Evolutionary conservation across 2,797 vertebrate species (phyloP).

Genomic region (Ptychadena robeensis): DNA sequence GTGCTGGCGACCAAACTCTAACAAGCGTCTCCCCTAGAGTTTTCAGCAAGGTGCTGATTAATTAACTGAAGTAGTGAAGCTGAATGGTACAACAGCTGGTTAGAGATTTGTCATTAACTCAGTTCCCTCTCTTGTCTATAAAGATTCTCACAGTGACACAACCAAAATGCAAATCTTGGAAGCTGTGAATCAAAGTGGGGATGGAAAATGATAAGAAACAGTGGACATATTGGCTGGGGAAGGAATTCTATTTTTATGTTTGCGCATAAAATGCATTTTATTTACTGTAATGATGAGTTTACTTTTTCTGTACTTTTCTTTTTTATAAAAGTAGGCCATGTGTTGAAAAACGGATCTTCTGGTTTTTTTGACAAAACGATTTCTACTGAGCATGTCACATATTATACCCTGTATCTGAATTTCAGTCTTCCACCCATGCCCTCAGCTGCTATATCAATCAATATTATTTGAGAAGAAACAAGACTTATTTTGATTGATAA

Average conservation of each 20-base stretch:
- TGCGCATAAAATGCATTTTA: constrained; percentile 20
- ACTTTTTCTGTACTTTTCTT: not conserved
- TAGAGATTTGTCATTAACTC: constrained; percentile 79
- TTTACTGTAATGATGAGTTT: constrained; percentile 5
- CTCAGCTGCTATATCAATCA: not conserved
- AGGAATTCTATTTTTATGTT: constrained; percentile 20
- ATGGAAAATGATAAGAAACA: constrained; percentile 57
- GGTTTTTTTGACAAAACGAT: not conserved
- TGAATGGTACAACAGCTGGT: constrained; percentile 81
- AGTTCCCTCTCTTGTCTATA: constrained; percentile 76
- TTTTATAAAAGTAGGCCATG: not conserved
- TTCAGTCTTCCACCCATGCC: constrained; percentile 1
- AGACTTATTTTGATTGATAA: constrained; percentile 16
- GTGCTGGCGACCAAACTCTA: constrained; percentile 78
- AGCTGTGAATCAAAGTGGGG: constrained; percentile 54
- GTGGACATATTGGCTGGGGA: constrained; percentile 38
- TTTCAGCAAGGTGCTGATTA: constrained; percentile 85
- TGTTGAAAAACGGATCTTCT: not conserved
- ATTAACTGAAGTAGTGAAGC: constrained; percentile 83
- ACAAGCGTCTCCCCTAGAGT: constrained; percentile 79
- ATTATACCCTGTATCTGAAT: not conserved
- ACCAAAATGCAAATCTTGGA: constrained; percentile 66
- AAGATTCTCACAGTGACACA: constrained; percentile 67
- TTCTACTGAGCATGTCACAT: not conserved
- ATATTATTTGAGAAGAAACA: constrained; percentile 3